Evolutionary conservation across 2,888 invertebrate species (phyloP), one percentile per base, ranked within the genome.

Genomic region (Mimachlamys varia): DNA sequence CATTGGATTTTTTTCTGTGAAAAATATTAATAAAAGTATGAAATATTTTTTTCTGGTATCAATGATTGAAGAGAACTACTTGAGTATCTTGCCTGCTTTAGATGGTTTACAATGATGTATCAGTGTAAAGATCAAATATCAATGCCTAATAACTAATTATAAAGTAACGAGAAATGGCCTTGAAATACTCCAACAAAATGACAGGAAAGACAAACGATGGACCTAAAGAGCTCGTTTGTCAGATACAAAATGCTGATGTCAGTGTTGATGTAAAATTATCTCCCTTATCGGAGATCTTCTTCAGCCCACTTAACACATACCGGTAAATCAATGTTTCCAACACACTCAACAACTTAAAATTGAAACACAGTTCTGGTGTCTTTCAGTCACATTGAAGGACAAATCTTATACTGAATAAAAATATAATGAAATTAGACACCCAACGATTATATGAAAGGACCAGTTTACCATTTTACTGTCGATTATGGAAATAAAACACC

Each of bases 261-360:
- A 27, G 13, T 76, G 76, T 15, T 33, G 0, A 33, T 76, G 76
- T 76, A 27, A 33, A 76, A 76, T 76, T 33, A 76, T 27, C 58
- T 33, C 76, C 27, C 76, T 76, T 76, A 76, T 76, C 76, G 12
- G 33, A 13, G 33, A 76, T 76, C 76, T 76, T 33, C 76, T 27
- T 27, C 33, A 76, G 27, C 33, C 76, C 27, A 76, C 76, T 76
- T 27, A 76, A 76, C 76, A 33, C 76, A n/a, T n/a, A 76, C 76
- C 27, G n/a, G n/a, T n/a, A n/a, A 76, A 76, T 76, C 76, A 76
- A 76, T 76, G 76, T 76, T 76, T 76, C 76, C 4, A 76, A 33
- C 27, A 13, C 27, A 27, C 27, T 76, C 1, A 33, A 76, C 17
- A 62, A 62, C 17, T 22, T 62, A 19, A 58, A 58, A 22, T 58